Conservation (phyloP, 1,140 invertebrate species). For the Cydia pomonella region DNA sequence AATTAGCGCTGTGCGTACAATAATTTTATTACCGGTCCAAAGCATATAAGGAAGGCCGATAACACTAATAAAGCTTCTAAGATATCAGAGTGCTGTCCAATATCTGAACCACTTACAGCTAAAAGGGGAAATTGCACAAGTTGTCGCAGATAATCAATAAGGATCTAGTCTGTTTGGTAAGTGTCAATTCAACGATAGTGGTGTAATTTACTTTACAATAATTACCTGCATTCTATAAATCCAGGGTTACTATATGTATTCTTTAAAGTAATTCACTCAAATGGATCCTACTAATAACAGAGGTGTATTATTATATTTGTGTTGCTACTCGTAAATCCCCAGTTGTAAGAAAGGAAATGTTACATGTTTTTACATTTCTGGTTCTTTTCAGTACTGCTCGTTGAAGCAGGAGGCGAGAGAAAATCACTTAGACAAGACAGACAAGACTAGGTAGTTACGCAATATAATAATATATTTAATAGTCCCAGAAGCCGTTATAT, state of each 20-base stretch:
- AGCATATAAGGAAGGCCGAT: constrained; percentile 52
- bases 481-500: constrained; percentile 6
- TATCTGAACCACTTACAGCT: constrained; percentile 29
- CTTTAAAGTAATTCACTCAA: too few relatives aligned
- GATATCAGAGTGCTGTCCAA: constrained; percentile 39
- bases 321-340: too few relatives aligned
- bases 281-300: too few relatives aligned
- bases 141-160: constrained; percentile 15
- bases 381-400: too few relatives aligned
- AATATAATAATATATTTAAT: neutral
- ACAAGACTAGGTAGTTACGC: neutral
- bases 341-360: too few relatives aligned
- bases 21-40: constrained; percentile 43
- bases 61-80: constrained; percentile 45
- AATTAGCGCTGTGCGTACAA: constrained; percentile 42
- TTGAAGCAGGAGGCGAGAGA: neutral
- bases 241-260: too few relatives aligned
- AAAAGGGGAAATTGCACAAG: constrained; percentile 26
- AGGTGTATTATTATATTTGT: too few relatives aligned
- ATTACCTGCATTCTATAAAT: neutral
- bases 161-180: constrained; percentile 1
- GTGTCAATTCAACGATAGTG: constrained; percentile 19
- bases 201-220: neutral
- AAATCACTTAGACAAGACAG: too few relatives aligned
- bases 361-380: too few relatives aligned